phyloP scores from a whole-genome alignment of 2,113 vertebrate species.

The Tichodroma muraria region DNA sequence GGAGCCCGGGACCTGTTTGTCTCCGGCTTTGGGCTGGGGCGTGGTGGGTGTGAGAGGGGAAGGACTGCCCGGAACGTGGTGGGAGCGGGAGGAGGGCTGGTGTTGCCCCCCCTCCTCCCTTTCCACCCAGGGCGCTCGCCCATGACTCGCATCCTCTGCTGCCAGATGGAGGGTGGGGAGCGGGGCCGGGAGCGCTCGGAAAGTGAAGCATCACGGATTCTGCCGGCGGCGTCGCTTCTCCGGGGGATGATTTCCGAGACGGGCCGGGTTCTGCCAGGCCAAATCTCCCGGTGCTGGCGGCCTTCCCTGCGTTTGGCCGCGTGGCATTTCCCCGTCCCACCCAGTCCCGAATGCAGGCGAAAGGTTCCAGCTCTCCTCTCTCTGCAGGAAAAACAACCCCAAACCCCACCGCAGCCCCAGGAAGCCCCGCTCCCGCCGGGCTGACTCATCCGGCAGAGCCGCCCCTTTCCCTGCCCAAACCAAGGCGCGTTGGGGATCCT shows the following conservation, averaged over 20 bases:
- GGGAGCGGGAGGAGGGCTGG: background rate
- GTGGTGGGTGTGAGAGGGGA: background rate
- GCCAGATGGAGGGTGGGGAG: slow-evolving; percentile 43
- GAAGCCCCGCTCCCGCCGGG: background rate
- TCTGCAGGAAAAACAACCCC: background rate
- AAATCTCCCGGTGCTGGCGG: background rate
- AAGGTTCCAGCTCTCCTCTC: background rate
- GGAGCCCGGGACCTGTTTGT: background rate
- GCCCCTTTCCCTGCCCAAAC: background rate
- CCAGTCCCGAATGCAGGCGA: background rate
- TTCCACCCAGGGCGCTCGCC: background rate
- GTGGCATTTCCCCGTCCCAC: background rate
- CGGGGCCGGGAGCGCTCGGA: background rate
- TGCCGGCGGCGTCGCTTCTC: background rate
- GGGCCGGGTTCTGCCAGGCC: background rate
- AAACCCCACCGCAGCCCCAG: background rate
- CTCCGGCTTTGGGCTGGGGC: background rate
- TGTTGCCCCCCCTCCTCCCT: background rate
- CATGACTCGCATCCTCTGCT: slow-evolving; percentile 18
- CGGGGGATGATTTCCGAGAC: background rate
- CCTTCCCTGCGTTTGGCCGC: background rate
- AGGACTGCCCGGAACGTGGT: background rate
- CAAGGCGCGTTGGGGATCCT: background rate
- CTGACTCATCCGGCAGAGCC: background rate
- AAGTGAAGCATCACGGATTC: slow-evolving; percentile 12